phyloP scores from a whole-genome alignment of 2,797 vertebrate genomes.

The Eremophila alpestris region DNA sequence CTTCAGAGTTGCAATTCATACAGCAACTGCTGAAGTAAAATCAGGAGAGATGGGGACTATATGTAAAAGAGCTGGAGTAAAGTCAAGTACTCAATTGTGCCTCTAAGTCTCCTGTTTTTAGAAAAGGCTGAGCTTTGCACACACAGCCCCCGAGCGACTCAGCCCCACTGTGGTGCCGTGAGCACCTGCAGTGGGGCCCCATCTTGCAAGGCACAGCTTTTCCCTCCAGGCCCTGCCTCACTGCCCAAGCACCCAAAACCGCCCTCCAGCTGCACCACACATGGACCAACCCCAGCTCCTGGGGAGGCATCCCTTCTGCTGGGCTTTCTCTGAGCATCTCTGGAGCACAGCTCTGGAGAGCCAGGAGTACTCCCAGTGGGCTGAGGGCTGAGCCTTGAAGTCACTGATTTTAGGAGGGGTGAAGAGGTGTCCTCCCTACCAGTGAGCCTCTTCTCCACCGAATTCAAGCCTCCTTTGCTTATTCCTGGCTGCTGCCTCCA shows the following conservation, averaged over 20 bases:
- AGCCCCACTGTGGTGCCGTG: not conserved
- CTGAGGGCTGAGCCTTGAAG: not conserved
- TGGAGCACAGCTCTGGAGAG: not conserved
- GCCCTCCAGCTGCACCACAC: not conserved
- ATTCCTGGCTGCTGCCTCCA: not conserved
- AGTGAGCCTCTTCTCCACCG: accelerated
- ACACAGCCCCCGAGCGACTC: not conserved
- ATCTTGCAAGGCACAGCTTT: not conserved
- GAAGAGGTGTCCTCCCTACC: not conserved
- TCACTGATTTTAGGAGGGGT: not conserved
- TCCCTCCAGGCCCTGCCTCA: not conserved
- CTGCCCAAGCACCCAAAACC: not conserved
- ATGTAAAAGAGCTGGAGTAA: not conserved
- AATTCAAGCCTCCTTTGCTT: not conserved
- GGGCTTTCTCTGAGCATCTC: not conserved
- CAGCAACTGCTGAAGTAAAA: slow-evolving; percentile 25
- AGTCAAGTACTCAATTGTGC: not conserved
- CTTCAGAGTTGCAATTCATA: slow-evolving; percentile 10
- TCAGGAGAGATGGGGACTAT: not conserved
- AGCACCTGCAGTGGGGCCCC: not conserved
- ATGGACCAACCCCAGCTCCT: not conserved
- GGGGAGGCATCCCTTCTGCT: not conserved
- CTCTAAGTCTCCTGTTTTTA: slow-evolving; percentile 47
- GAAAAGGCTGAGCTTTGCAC: not conserved
- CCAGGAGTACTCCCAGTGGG: not conserved